Base-by-base conservation (phyloP, 2,113 vertebrate genomes). In the Polypterus senegalus region DNA sequence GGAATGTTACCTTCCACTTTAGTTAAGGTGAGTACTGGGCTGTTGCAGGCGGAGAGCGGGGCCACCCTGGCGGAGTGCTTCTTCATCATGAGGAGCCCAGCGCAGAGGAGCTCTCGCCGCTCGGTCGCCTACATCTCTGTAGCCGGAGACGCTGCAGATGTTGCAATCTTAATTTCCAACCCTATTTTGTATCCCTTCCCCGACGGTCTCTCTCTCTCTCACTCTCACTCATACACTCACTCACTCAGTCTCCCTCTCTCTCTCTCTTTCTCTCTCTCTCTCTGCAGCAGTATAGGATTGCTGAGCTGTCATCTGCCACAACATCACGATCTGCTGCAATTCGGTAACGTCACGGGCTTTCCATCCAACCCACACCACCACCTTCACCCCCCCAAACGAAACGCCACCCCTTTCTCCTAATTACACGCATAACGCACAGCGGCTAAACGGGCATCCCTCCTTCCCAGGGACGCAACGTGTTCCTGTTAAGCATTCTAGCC, bases 1-100 rank as follows among this genome's bases (percentile, higher is more conserved):
- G 49, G 11, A 27, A 27, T 27, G 27, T 76, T 94, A 97, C 93
- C 93, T 94, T 95, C 89, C 83, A 96, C 91, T 87, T 93, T 94
- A 83, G 92, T 94, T 79, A 97, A 88, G 76, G 92, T 96, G 79
- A 97, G 90, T 67, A 96, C 92, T 67, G 93, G 93, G 65, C 92
- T 96, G 85, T 94, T 93, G 84, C 93, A 97, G 66, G 93, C 92
- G 77, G 92, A 94, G 79, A 93, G 90, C 65, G 93, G 93, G 77
- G 93, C 91, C 59, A 96, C 93, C 85, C 92, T 77, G 69, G 93
- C 92, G 65, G 93, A 97, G 71, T 96, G 93, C 71, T 97, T 97
- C 91, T 92, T 96, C 93, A 97, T 97, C 82, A 56, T 83, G 79
- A 77, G 81, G 87, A 88, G 81, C 83, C 86, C 83, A 77, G 81